Evolutionary conservation across 2,888 invertebrate species (phyloP), one percentile per base, ranked within the genome.

Genomic region (Mactromeris polynyma): DNA sequence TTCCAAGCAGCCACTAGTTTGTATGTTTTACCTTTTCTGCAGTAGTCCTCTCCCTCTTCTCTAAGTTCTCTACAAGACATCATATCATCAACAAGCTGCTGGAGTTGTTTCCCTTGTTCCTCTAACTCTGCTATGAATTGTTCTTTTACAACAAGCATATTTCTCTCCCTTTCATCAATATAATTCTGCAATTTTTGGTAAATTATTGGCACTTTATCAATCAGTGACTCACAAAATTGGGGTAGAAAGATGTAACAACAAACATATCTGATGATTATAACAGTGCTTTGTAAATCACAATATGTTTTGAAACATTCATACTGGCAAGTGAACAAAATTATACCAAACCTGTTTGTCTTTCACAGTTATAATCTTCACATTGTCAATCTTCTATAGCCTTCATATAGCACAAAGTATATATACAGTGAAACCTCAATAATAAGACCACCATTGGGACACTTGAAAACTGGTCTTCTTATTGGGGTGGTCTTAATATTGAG

Each of bases 91-190:
- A 92, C 90, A 36, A 92, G 77, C 26, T 88, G 85, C 21, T 81
- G 58, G 38, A 92, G 86, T 82, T 88, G 86, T 33, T 31, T 86
- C 42, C 90, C 90, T 46, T 92, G 92, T 51, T 73, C 81, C 80
- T 90, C 88, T 26, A 90, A 83, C 87, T 92, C 90, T 38, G 85
- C 81, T n/a, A 89, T 81, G 42, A 90, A 92, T 86, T 92, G 92
- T 54, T 92, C 90, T 80, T 85, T 83, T 19, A 88, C 84, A 6
- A 88, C 58, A 26, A 90, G 19, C 54, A 92, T 85, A 38, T 81
- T 90, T 86, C 85, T 89, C 85, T 92, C 92, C 86, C 90, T 83
- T 40, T 92, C 92, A 80, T 92, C 92, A 33, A 92, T 88, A 40
- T 86, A 92, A 21, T 81, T 40, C 92, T 92, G 79, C 0, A 83